A percentile compares a stretch with the other conserved stretches of the same genome.
phyloP scores from a whole-genome alignment of 2,113 vertebrate genomes.

The Eublepharis macularius region DNA sequence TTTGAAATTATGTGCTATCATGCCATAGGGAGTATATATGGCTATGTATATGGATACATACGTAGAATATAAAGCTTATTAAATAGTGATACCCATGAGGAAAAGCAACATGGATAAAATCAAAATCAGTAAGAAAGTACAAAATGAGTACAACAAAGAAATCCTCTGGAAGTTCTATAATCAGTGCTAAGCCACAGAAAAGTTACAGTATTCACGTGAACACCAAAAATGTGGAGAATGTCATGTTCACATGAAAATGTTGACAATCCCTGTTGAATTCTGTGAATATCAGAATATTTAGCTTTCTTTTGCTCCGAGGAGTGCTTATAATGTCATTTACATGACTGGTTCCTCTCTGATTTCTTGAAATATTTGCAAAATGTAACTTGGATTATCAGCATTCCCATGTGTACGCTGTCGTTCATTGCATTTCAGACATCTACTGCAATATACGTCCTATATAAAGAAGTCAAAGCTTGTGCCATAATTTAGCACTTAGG shows the following conservation, averaged over 20 bases:
- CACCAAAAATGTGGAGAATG: not conserved
- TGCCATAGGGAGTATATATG: too few relatives aligned
- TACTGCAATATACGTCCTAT: not conserved
- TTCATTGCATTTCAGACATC: not conserved
- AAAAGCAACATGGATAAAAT: too few relatives aligned
- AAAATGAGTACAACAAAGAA: too few relatives aligned
- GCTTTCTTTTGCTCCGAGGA: not conserved
- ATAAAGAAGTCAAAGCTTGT: not conserved
- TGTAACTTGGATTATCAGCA: not conserved
- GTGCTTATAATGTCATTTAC: not conserved
- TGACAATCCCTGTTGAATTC: not conserved
- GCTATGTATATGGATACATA: too few relatives aligned
- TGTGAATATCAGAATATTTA: not conserved
- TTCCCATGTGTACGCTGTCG: not conserved
- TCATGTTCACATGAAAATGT: not conserved
- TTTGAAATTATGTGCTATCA: too few relatives aligned
- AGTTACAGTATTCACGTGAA: too few relatives aligned
- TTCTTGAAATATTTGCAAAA: not conserved
- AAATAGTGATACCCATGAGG: too few relatives aligned
- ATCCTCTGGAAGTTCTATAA: too few relatives aligned
- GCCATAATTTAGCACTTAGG: not conserved
- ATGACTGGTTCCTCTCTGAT: rapidly evolving
- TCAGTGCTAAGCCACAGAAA: too few relatives aligned
- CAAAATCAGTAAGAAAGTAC: too few relatives aligned
- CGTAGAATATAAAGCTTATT: too few relatives aligned